A percentile compares a stretch with the other conserved stretches of the same genome.
Evolutionary conservation across 2,888 invertebrate species (phyloP).

Genomic region (Diarsia brunnea): DNA sequence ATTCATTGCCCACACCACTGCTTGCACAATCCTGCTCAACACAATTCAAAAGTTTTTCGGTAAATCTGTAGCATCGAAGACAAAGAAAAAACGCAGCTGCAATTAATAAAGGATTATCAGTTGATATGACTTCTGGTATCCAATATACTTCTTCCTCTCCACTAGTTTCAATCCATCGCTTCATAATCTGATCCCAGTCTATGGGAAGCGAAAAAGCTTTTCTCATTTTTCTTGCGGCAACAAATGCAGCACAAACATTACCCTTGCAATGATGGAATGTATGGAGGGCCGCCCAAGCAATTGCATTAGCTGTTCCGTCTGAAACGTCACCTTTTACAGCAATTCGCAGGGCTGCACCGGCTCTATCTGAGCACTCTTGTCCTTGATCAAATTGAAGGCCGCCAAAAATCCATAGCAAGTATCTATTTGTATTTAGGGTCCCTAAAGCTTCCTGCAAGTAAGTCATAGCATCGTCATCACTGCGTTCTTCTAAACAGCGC

Average conservation of each 20-base stretch:
- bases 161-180: conserved; percentile 81
- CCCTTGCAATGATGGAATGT: conserved; percentile 78
- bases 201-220: conserved; percentile 79
- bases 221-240: conserved; percentile 84
- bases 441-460: conserved; percentile 78
- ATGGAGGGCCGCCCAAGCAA: conserved; percentile 87
- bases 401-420: conserved; percentile 83
- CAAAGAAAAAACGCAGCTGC: conserved; percentile 87
- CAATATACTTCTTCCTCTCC: conserved; percentile 86
- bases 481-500: conserved; percentile 80
- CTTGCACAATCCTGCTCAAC: conserved; percentile 77
- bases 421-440: conserved; percentile 79
- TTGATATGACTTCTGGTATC: conserved; percentile 76
- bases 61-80: conserved; percentile 82
- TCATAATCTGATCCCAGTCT: conserved; percentile 81
- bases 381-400: conserved; percentile 81
- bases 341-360: conserved; percentile 82
- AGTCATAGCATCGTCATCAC: conserved; percentile 75
- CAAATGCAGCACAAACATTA: conserved; percentile 78
- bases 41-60: conserved; percentile 79
- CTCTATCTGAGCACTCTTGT: conserved; percentile 67
- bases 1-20: conserved; percentile 72
- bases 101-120: conserved; percentile 80
- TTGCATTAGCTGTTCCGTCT: conserved; percentile 83
- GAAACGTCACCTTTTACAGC: conserved; percentile 83